Conservation (phyloP, 2,113 vertebrate species). For the Sula dactylatra region DNA sequence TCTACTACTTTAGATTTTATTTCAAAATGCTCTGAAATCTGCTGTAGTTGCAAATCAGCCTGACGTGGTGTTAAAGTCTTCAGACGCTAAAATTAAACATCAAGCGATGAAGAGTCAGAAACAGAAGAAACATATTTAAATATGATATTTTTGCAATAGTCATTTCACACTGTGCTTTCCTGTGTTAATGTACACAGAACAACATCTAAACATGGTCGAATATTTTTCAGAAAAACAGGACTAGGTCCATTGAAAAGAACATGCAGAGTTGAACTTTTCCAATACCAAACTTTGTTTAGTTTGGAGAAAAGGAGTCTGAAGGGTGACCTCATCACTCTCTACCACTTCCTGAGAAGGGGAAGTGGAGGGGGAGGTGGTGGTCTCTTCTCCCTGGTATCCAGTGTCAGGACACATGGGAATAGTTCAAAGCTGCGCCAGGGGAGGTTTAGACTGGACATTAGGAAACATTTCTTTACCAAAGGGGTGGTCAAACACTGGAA, state of each 20-base stretch:
- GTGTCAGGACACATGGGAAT: rapidly evolving
- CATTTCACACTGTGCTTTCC: background rate
- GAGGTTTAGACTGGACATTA: background rate
- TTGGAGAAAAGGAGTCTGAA: background rate
- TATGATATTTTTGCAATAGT: background rate
- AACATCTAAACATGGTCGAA: background rate
- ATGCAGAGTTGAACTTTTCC: background rate
- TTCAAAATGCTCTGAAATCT: slow-evolving; percentile 77
- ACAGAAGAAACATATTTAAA: background rate
- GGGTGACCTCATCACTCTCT: background rate
- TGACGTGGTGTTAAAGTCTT: slow-evolving; percentile 74
- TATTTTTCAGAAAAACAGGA: background rate
- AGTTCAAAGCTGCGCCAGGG: background rate
- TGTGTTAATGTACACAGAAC: background rate
- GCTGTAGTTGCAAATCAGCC: slow-evolving; percentile 76
- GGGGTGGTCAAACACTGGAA: background rate
- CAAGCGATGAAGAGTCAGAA: background rate
- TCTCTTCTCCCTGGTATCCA: background rate
- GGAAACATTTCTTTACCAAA: background rate
- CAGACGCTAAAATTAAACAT: slow-evolving; percentile 71
- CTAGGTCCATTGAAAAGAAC: background rate
- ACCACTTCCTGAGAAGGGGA: background rate
- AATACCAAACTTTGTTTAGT: background rate
- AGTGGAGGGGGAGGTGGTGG: background rate
- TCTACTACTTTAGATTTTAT: slow-evolving; percentile 63